phyloP scores from a whole-genome alignment of 1,140 invertebrate genomes.

The Calephelis nemesis region DNA sequence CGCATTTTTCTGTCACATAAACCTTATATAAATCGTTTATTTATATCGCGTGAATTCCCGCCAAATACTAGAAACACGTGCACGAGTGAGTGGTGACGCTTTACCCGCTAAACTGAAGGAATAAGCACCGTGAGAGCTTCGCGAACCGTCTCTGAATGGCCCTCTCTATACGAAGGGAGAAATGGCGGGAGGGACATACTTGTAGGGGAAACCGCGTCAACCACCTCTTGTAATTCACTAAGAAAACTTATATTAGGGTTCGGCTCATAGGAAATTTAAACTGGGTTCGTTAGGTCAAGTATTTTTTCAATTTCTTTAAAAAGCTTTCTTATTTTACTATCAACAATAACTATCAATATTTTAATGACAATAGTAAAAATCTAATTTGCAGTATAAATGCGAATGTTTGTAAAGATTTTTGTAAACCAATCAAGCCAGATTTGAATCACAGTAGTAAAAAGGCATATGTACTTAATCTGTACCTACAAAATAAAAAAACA shows the following conservation, averaged over 20 bases:
- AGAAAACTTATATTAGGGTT: constrained; percentile 76
- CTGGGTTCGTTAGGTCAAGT: too few species aligned
- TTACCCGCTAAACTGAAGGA: constrained; percentile 73
- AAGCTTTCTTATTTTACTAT: too few species aligned
- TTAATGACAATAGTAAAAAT: too few species aligned
- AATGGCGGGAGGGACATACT: constrained; percentile 68
- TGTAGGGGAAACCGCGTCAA: constrained; percentile 71
- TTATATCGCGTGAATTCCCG: constrained; percentile 50
- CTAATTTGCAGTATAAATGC: too few species aligned
- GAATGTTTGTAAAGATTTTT: too few species aligned
- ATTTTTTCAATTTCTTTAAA: too few species aligned
- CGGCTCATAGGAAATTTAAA: constrained; percentile 47
- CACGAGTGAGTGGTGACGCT: constrained; percentile 58
- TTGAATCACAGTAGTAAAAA: too few species aligned
- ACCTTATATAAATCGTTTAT: constrained; percentile 15
- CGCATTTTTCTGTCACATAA: constrained; percentile 24
- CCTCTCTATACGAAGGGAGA: constrained; percentile 67
- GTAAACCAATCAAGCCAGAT: too few species aligned
- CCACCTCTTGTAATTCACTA: constrained; percentile 74
- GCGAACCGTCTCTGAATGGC: constrained; percentile 72
- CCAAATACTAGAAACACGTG: constrained; percentile 46
- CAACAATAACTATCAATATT: too few species aligned
- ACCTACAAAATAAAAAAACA: too few species aligned
- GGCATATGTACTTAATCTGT: too few species aligned
- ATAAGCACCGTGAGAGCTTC: constrained; percentile 65